Base-by-base conservation (phyloP, 2,797 vertebrate genomes). In the Molossus alvarezi region DNA sequence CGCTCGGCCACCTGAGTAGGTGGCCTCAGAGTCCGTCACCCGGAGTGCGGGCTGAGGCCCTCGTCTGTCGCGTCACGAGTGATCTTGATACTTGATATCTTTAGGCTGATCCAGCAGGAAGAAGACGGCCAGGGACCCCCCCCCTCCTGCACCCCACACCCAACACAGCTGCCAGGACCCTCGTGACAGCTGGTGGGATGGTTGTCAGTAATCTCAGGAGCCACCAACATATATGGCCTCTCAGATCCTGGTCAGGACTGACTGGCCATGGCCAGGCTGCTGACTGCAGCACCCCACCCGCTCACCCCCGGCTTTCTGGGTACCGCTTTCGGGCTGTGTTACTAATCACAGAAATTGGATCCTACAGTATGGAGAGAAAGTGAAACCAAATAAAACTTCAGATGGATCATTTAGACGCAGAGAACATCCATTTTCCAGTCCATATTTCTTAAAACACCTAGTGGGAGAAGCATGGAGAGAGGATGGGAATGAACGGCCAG, bases 371-470 rank as follows among this genome's bases (percentile, higher is more conserved):
- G 15, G 18, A 82, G n/a, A 90, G 60, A 55, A 37, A 62, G 77
- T 9, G 48, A 62, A 60, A 23, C 58, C 80, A 51, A 55, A 23
- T 2, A 1, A 20, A 45, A 81, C 7, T 8, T 64, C 79, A 45
- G 20, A 64, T 7, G 18, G 12, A 5, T 37, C 45, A 1, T 15
- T 53, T 37, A 6, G 41, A 33, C 15, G 58, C 41, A 23, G n/a
- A 65, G 14, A 15, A n/a, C 1, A 6, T 21, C 12, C 1, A 0
- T 10, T 21, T 48, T 27, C 58, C n/a, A 21, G 1, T 1, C 9
- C 53, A 11, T 20, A 29, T 9, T 5, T 23, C 48, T 55, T 33
- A 55, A 21, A 62, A 48, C 5, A 9, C 6, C 18, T 17, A 29
- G 37, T 18, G 9, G 45, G 77, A 65, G 41, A 45, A 45, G 41